Conservation (phyloP, 2,113 vertebrate genomes). For the Mus spicilegus region DNA sequence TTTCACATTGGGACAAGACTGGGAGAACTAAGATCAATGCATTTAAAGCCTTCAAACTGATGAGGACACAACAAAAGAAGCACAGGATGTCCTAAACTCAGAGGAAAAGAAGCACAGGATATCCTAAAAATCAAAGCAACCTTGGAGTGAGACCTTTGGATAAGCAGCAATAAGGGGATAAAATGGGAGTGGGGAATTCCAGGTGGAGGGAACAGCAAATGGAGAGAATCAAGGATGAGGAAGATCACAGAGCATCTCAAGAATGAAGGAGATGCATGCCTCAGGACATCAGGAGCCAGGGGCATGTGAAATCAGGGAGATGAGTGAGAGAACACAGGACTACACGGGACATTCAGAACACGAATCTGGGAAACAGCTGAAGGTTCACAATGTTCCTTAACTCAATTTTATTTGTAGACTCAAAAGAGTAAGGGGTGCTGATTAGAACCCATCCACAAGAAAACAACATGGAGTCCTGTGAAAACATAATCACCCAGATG, state of each 20-base stretch:
- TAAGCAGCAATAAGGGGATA: background rate
- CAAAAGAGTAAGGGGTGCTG: background rate
- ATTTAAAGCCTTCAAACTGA: background rate
- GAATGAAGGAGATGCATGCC: background rate
- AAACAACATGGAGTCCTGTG: background rate
- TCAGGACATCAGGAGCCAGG: background rate
- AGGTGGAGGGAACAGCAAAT: background rate
- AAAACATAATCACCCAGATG: background rate
- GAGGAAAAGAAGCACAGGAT: background rate
- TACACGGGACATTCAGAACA: background rate
- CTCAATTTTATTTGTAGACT: background rate
- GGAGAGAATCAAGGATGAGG: too few species aligned
- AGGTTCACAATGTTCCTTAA: background rate
- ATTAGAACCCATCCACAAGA: background rate
- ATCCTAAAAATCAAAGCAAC: background rate
- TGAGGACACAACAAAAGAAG: background rate
- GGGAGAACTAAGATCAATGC: background rate
- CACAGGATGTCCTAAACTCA: background rate
- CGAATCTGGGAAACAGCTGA: background rate
- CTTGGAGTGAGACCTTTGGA: background rate
- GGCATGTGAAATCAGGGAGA: background rate
- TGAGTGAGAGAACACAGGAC: fast-evolving
- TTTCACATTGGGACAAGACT: background rate
- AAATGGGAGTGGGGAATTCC: background rate
- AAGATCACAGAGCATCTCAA: too few species aligned